Evolutionary conservation across 2,888 invertebrate genomes (phyloP), one percentile per base, ranked within the genome.

Genomic region (Platycheirus rosarum): DNA sequence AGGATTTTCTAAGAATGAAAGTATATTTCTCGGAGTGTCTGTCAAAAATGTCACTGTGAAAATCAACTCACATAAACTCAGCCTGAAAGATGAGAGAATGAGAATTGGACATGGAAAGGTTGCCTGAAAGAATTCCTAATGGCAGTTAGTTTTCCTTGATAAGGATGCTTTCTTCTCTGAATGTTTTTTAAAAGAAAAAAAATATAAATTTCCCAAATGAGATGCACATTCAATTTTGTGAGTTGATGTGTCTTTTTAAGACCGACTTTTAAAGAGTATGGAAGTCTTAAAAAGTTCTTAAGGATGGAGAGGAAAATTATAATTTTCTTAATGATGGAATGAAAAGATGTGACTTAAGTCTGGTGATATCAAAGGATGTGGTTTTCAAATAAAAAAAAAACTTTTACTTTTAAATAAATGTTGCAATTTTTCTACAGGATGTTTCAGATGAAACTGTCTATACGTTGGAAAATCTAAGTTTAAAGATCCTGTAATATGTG

Each of bases 171-270:
- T 44, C 6, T 23, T 23, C 2, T 23, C 2, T 23, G 6, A 23
- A 4, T 23, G 2, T 23, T 23, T 23, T 23, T 23, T 23, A 49
- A 74, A 49, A 51, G 44, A 37, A 40, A 40, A 57, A 40, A 37
- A 40, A 40, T 40, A 40, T 13, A 40, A 35, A 53, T 37, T 57
- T 60, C 51, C 51, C 75, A 60, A 75, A 65, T 40, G 79, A 53
- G 40, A 80, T 80, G 75, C 75, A 80, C 75, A 80, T 70, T 65
- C 75, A 46, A 60, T 65, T 23, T 6, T 23, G 23, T 23, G 6
- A 6, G 23, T 2, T 23, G 23, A 23, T 23, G n/a, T n/a, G n/a
- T 23, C 23, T 23, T 4, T 2, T 23, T 23, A 23, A 23, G 23
- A 23, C 3, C 6, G 23, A 6, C 23, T 13, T 20, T 55, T 20